Evolutionary conservation across 2,113 vertebrate genomes (phyloP).

Genomic region (Pluvialis apricaria): DNA sequence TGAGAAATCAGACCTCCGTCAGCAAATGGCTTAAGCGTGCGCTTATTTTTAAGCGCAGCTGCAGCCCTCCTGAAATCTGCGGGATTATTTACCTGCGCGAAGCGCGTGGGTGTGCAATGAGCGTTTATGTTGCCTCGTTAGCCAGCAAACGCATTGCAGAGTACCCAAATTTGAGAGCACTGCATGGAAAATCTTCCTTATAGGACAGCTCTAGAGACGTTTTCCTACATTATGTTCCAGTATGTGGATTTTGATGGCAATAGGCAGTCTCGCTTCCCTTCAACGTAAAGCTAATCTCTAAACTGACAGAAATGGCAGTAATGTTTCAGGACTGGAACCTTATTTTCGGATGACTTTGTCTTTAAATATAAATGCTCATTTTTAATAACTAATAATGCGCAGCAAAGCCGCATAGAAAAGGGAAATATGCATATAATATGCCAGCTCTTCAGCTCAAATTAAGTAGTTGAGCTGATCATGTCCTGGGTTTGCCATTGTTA

Average conservation of each 20-base stretch:
- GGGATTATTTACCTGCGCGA: too few species aligned
- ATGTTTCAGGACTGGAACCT: background rate
- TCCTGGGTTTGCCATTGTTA: background rate
- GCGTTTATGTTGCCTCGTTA: accelerated
- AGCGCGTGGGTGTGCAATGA: too few species aligned
- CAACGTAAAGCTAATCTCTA: background rate
- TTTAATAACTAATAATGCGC: background rate
- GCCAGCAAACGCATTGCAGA: accelerated
- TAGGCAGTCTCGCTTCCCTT: background rate
- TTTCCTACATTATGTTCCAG: accelerated
- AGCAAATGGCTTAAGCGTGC: background rate
- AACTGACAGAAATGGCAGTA: background rate
- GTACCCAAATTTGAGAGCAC: background rate
- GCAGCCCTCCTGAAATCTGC: background rate
- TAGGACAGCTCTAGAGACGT: accelerated
- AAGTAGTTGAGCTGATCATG: background rate
- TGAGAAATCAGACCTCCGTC: background rate
- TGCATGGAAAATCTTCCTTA: background rate
- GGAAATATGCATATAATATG: background rate
- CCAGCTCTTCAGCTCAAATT: background rate
- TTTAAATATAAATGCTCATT: background rate
- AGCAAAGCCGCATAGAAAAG: background rate
- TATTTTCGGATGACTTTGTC: background rate
- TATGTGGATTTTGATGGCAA: background rate
- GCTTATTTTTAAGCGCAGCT: background rate